Percentiles rank a stretch among this genome's conserved stretches.
Evolutionary conservation across 2,888 invertebrate genomes (phyloP).

Genomic region (Trichopoda pennipes): DNA sequence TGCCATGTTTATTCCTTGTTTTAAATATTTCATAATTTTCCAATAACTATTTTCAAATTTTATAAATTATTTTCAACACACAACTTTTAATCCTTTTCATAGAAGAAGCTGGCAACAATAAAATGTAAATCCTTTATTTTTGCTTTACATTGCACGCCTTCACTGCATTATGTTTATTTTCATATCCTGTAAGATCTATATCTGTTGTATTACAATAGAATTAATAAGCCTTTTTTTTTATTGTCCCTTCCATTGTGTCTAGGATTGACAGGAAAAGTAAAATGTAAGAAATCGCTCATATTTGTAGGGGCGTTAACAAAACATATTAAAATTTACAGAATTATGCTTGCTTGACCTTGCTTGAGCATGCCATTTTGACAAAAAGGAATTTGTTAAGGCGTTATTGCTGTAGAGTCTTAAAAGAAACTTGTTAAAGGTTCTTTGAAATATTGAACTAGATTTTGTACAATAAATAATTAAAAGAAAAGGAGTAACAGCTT

Average conservation of each 20-base stretch:
- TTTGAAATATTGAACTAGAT: background rate
- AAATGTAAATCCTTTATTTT: slow-evolving; percentile 46
- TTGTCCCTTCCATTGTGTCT: slow-evolving; percentile 23
- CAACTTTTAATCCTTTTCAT: slow-evolving; percentile 51
- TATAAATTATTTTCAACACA: slow-evolving; percentile 3
- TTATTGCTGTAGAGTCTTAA: slow-evolving; percentile 39
- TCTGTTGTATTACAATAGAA: slow-evolving; percentile 32
- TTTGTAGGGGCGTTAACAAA: slow-evolving; percentile 55
- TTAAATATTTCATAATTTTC: background rate
- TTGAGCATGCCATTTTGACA: slow-evolving; percentile 3
- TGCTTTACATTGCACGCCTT: slow-evolving; percentile 5
- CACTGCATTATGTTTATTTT: background rate
- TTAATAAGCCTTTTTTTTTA: slow-evolving; percentile 53
- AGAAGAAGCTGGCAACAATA: slow-evolving; percentile 40
- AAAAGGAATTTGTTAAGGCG: slow-evolving; percentile 20
- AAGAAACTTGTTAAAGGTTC: slow-evolving; percentile 33
- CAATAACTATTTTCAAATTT: background rate
- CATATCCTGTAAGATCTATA: slow-evolving; percentile 31
- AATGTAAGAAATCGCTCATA: slow-evolving; percentile 19
- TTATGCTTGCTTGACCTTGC: slow-evolving; percentile 40
- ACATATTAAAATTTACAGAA: slow-evolving; percentile 46
- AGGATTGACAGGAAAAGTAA: background rate
- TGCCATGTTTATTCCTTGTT: no score
- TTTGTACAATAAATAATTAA: background rate
- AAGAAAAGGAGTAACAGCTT: slow-evolving; percentile 35